Evolutionary conservation across 2,888 invertebrate genomes (phyloP), one percentile per base, ranked within the genome.

Genomic region (Idaea dimidiata): DNA sequence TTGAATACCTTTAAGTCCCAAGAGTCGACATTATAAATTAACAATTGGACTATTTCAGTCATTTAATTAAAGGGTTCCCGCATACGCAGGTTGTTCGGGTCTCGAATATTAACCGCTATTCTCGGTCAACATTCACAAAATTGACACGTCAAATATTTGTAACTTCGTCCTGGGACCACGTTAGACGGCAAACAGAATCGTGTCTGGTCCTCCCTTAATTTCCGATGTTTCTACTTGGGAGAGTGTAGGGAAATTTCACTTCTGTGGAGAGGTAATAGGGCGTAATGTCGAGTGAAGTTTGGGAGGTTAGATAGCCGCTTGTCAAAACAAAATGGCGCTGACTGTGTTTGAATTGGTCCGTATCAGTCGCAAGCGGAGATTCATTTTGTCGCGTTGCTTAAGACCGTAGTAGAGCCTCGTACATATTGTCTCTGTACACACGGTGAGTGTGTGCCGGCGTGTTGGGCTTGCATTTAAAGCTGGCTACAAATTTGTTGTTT

Each of bases 121-220:
- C 91, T 91, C 88, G 86, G 92, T 92, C 92, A 93, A 93, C 92
- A 93, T 91, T 90, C 89, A 87, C 89, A 90, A 91, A 93, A 93
- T 93, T 93, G 93, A 93, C 93, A 93, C 92, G 90, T 92, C 92
- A 93, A 93, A 93, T 93, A 93, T 93, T 93, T 93, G 93, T 91
- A 89, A 89, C 91, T 91, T 90, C 88, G 91, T 87, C 90, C 90
- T 89, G 91, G 88, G 91, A 92, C 90, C 88, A 91, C 91, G 91
- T 89, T 91, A 89, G 87, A 90, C 84, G 82, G 91, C 91, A 92
- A 92, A 92, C 89, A 91, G 90, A 91, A 88, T 87, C 90, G 90
- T 88, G 91, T 91, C 91, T 91, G 89, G 90, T 89, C 88, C 87
- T 87, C 89, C 91, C 91, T 92, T 92, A 91, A 92, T 92, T 91